phyloP scores from a whole-genome alignment of 2,888 invertebrate genomes.

The Julus scandinavius region DNA sequence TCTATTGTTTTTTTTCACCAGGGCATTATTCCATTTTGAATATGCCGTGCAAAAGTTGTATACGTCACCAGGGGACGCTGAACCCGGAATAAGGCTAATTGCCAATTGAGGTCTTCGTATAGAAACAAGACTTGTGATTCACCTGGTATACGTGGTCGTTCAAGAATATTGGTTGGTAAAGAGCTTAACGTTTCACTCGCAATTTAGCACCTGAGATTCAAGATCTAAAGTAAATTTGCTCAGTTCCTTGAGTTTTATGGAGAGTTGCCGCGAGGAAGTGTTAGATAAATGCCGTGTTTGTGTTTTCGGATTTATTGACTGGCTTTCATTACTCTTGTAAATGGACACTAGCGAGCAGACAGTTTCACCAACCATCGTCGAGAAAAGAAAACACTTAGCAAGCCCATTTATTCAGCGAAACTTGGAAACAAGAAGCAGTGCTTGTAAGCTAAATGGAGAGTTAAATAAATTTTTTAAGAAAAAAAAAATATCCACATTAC shows the following conservation, averaged over 20 bases:
- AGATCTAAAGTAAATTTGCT: neutral
- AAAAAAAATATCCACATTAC: neutral
- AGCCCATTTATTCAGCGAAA: neutral
- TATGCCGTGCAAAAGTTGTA: no score
- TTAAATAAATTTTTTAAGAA: neutral
- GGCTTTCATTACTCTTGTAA: slow-evolving; percentile 9
- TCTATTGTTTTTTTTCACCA: no score
- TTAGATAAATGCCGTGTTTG: neutral
- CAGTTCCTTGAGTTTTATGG: slow-evolving; percentile 35
- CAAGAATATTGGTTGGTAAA: neutral
- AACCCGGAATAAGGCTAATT: no score
- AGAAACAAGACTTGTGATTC: neutral
- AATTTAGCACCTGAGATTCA: slow-evolving; percentile 35
- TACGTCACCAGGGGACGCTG: no score
- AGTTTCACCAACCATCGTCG: neutral
- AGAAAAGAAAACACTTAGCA: neutral
- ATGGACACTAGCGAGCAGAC: slow-evolving; percentile 4
- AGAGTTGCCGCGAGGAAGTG: neutral
- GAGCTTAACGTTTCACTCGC: slow-evolving; percentile 37
- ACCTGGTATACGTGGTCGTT: neutral
- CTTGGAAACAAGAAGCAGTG: neutral
- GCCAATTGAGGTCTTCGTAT: neutral
- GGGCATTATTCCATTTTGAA: no score
- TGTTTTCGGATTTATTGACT: slow-evolving; percentile 1
- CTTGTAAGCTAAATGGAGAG: neutral